Percentiles rank a stretch among this genome's conserved stretches.
Conservation (phyloP, 53 echinoderm and acorn worm species). For the Crossaster papposus region DNA sequence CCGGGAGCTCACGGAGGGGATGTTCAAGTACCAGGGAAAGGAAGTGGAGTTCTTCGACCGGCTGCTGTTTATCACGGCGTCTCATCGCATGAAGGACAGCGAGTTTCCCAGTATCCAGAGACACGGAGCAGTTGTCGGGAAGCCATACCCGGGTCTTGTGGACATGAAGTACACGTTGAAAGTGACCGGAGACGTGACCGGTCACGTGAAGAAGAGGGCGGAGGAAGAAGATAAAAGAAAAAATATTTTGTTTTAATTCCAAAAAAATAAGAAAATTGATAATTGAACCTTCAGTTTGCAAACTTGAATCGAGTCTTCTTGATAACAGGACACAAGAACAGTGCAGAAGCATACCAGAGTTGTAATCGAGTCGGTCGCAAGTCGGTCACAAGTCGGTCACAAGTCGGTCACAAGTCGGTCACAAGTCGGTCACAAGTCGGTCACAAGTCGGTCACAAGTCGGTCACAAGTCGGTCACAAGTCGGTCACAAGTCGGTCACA, state of each 20-base stretch:
- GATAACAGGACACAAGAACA: no score
- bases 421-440: no score
- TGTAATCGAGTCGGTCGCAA: no score
- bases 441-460: no score
- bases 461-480: no score
- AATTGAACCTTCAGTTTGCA: no score
- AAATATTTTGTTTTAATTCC: conserved; percentile 33
- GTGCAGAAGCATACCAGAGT: no score
- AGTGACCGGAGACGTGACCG: conserved; percentile 85
- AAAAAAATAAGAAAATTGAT: background rate
- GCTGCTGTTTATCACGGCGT: conserved; percentile 83
- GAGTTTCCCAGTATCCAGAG: conserved; percentile 96
- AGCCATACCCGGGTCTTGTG: conserved; percentile 84
- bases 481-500: no score
- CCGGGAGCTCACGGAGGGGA: conserved; percentile 95
- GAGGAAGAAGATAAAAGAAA: conserved; percentile 44
- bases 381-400: no score
- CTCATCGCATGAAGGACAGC: conserved; percentile 77
- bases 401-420: no score
- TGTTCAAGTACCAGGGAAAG: conserved; percentile 97
- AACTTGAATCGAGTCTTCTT: no score
- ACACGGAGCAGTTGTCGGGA: conserved; percentile 72
- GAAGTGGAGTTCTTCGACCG: conserved; percentile 95
- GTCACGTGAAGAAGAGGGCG: conserved; percentile 65
- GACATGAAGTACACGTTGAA: conserved; percentile 89